Evolutionary conservation across 1,140 invertebrate species (phyloP).

Genomic region (Diorhabda sublineata): DNA sequence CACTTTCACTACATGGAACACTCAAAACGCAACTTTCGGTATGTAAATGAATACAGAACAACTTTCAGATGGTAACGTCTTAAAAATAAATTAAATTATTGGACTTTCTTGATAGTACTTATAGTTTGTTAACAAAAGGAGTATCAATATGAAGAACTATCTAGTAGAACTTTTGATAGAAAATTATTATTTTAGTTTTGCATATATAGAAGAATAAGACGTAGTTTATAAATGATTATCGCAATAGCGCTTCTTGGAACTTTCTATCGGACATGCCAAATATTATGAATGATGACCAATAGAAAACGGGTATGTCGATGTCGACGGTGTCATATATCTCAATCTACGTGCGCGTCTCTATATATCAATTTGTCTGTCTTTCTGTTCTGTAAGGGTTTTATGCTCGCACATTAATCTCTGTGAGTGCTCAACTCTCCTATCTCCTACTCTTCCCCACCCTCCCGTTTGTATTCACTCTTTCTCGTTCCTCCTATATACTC

Average conservation of each 20-base stretch:
- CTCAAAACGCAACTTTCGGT: too few relatives aligned
- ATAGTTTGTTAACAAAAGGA: too few relatives aligned
- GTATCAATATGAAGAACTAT: too few relatives aligned
- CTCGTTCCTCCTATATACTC: background rate
- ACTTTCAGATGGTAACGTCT: too few relatives aligned
- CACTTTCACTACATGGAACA: too few relatives aligned
- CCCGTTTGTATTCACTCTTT: background rate
- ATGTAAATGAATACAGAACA: too few relatives aligned
- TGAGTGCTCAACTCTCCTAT: slow-evolving; percentile 28
- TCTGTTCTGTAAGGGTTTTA: slow-evolving; percentile 27
- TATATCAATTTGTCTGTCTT: slow-evolving; percentile 42
- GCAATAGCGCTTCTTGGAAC: slow-evolving; percentile 9
- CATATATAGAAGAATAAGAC: too few relatives aligned
- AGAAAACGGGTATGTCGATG: slow-evolving; percentile 24
- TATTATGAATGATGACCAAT: slow-evolving; percentile 37
- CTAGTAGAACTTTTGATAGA: too few relatives aligned
- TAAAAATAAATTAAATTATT: too few relatives aligned
- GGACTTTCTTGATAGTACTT: too few relatives aligned
- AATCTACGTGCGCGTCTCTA: slow-evolving; percentile 37
- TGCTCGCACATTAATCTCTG: slow-evolving; percentile 39
- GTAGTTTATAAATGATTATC: slow-evolving; percentile 5
- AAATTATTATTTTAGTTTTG: too few relatives aligned
- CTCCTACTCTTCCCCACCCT: background rate
- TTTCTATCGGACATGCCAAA: slow-evolving; percentile 25
- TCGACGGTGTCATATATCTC: slow-evolving; percentile 36